Evolutionary conservation across 2,113 vertebrate genomes (phyloP).

Genomic region (Nymphicus hollandicus): DNA sequence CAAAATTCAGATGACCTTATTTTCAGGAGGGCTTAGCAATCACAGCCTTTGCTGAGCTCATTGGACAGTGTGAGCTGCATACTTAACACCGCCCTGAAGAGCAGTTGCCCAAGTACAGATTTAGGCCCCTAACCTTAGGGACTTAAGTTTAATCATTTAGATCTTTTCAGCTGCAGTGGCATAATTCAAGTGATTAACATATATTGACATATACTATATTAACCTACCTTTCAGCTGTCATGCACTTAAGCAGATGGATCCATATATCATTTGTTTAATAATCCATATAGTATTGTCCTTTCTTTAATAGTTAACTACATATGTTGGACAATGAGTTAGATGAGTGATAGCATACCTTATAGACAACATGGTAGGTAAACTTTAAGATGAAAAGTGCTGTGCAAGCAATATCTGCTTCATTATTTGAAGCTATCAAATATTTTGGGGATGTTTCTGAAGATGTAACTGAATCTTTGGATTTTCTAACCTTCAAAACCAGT

Average conservation of each 20-base stretch:
- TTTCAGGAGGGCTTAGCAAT: background rate
- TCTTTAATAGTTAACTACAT: conserved; percentile 2
- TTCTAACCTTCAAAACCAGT: background rate
- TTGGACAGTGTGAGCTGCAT: background rate
- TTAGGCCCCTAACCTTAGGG: background rate
- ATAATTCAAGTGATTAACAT: conserved; percentile 37
- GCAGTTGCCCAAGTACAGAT: background rate
- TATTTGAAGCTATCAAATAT: background rate
- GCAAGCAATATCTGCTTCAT: background rate
- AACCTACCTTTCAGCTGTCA: conserved; percentile 20
- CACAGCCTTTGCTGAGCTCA: background rate
- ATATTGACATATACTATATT: conserved; percentile 15
- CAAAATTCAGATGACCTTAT: background rate
- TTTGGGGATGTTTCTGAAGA: background rate
- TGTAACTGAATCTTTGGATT: background rate
- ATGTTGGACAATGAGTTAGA: conserved; percentile 4
- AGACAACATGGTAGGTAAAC: background rate
- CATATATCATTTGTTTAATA: conserved; percentile 48
- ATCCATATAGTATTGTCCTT: conserved; percentile 1
- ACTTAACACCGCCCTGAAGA: background rate
- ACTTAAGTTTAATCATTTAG: background rate
- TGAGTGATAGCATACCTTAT: background rate
- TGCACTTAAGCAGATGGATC: background rate
- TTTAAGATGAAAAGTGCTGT: background rate
- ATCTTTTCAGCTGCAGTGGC: background rate